These are phyloP conservation scores for Rutilus rutilus DNA, from an alignment of 2,113 vertebrate species.

Conservation along the genomic window DNA sequence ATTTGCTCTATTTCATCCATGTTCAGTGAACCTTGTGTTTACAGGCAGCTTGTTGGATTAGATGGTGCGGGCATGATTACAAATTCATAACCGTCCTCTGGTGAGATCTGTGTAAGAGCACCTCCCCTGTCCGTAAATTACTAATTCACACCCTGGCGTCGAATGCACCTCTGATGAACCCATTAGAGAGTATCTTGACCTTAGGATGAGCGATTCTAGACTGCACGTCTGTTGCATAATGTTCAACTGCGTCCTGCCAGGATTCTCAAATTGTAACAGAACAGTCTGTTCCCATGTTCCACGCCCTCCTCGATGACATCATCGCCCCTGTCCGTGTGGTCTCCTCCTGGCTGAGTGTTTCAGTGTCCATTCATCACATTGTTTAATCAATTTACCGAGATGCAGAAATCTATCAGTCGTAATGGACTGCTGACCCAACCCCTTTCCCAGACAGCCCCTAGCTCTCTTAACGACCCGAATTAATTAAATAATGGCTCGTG, in stretches of 20 bases:
- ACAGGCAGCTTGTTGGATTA: not conserved
- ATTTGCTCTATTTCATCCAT: not conserved
- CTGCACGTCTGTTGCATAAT: not conserved
- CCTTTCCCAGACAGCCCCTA: conserved; percentile 4
- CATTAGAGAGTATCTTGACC: conserved; percentile 25
- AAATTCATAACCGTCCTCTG: conserved; percentile 2
- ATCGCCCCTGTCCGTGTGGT: not conserved
- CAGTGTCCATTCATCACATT: conserved; percentile 20
- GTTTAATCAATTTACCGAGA: conserved; percentile 16
- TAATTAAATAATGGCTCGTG: conserved; percentile 2
- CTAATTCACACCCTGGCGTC: not conserved
- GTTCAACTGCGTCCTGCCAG: not conserved
- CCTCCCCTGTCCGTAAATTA: not conserved
- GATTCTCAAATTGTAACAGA: not conserved
- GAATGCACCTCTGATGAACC: not conserved
- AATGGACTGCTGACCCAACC: conserved; percentile 39
- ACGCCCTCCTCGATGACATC: conserved; percentile 3
- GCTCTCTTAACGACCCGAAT: conserved; percentile 15
- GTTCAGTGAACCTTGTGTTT: not conserved
- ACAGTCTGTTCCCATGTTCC: conserved; percentile 12
- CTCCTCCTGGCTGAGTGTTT: conserved; percentile 18
- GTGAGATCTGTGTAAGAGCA: not conserved
- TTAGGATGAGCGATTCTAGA: not conserved
- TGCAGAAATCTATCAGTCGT: conserved; percentile 27
- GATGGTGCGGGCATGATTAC: not conserved